Evolutionary conservation across 2,113 vertebrate genomes (phyloP).

Genomic region (Lampris incognitus): DNA sequence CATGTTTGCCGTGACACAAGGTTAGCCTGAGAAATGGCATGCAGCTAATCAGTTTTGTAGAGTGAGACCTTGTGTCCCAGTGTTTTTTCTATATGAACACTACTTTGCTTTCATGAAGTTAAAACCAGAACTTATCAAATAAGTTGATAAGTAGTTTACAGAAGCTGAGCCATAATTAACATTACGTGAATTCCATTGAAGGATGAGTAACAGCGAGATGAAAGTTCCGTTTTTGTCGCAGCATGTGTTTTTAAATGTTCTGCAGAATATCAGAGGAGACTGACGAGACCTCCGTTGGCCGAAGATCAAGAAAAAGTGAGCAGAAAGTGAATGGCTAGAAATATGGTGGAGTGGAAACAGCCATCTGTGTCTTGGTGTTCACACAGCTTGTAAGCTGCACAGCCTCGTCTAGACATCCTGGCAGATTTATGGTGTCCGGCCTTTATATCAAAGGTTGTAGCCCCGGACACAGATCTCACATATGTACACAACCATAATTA

Average conservation of each 20-base stretch:
- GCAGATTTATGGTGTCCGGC: constrained; percentile 45
- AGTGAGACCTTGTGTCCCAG: neutral
- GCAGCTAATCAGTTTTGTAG: constrained; percentile 1
- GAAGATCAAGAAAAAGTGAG: neutral
- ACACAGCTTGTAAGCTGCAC: constrained; percentile 16
- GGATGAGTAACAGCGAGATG: neutral
- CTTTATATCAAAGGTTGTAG: constrained; percentile 18
- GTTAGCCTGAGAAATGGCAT: constrained; percentile 10
- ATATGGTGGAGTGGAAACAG: neutral
- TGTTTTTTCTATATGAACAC: neutral
- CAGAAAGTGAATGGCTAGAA: neutral
- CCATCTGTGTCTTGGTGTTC: constrained; percentile 13
- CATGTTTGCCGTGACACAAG: constrained; percentile 9
- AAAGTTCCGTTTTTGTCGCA: neutral
- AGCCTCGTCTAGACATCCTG: constrained; percentile 41
- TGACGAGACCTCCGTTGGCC: constrained; percentile 3
- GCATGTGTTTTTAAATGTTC: neutral
- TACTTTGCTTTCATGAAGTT: neutral
- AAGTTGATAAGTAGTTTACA: neutral
- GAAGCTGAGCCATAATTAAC: neutral
- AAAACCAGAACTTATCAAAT: neutral
- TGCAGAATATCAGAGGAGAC: constrained; percentile 6
- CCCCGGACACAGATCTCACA: constrained; percentile 18
- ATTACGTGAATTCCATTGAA: neutral
- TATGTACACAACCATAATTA: constrained; percentile 7